A percentile compares a stretch with the other conserved stretches of the same genome.
phyloP scores from a whole-genome alignment of 2,797 vertebrate species.

The Chrysolophus pictus region DNA sequence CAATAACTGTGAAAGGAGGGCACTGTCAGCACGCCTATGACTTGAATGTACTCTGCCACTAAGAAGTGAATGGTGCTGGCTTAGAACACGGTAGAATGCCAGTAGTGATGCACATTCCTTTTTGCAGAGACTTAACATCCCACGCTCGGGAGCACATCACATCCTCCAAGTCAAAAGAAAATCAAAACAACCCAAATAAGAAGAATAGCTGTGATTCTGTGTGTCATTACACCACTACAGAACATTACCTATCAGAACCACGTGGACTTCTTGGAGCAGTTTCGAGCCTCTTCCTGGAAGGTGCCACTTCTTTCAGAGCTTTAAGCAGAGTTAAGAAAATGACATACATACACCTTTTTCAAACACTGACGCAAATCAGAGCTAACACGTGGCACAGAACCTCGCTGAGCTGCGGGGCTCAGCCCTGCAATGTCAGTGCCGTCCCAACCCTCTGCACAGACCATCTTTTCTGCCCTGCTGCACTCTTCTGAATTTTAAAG shows the following conservation, averaged over 20 bases:
- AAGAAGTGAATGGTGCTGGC: neutral
- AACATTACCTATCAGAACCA: constrained; percentile 74
- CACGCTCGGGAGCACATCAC: neutral
- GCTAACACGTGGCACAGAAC: neutral
- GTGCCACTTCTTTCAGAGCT: constrained; percentile 64
- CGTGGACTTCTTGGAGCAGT: neutral
- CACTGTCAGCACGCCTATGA: neutral
- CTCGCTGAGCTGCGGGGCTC: neutral
- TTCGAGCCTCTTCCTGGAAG: constrained; percentile 70
- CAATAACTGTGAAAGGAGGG: neutral
- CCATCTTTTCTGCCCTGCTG: neutral
- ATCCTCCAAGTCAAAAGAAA: neutral
- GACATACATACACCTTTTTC: neutral
- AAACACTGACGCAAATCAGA: neutral
- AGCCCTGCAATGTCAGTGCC: neutral
- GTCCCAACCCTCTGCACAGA: neutral
- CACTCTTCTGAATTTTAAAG: neutral
- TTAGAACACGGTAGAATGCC: neutral
- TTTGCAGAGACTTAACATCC: neutral
- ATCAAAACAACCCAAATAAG: neutral
- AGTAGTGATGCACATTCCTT: neutral
- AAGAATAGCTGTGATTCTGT: neutral
- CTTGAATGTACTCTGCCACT: neutral
- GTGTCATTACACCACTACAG: neutral
- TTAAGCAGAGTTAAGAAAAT: constrained; percentile 58